Percentiles rank a stretch among this genome's conserved stretches.
These are phyloP conservation scores for Platysteira castanea DNA, from an alignment of 2,113 vertebrate species.

Conservation along the genomic window DNA sequence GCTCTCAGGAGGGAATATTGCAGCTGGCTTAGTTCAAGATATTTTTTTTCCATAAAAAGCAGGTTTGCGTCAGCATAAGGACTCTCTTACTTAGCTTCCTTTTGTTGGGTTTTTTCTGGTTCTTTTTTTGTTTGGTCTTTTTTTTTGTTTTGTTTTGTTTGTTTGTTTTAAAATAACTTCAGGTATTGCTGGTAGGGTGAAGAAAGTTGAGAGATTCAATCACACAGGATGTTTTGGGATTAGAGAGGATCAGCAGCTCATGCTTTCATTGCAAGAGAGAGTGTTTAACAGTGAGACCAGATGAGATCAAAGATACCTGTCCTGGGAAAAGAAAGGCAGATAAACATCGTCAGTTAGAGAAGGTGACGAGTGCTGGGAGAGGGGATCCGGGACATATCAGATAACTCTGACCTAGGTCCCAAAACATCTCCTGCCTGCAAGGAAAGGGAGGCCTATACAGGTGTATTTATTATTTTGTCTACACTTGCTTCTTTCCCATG, in stretches of 20 bases:
- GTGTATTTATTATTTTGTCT: constrained; percentile 62
- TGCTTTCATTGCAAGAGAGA: neutral
- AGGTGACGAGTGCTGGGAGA: neutral
- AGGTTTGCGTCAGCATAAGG: neutral
- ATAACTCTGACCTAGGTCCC: constrained; percentile 6
- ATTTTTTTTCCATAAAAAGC: neutral
- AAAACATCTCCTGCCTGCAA: constrained; percentile 6
- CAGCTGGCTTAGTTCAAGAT: neutral
- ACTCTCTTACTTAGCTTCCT: neutral
- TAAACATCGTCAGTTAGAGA: neutral
- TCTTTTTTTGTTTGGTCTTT: neutral
- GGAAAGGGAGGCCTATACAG: neutral
- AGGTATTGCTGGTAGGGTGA: neutral
- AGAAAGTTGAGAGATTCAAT: neutral
- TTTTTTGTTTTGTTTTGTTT: neutral
- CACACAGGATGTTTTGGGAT: constrained; percentile 34
- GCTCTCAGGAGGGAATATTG: neutral
- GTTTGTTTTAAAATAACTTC: neutral
- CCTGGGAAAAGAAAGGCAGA: constrained; percentile 41
- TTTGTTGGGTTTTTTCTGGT: rapidly evolving
- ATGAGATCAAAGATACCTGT: constrained; percentile 36
- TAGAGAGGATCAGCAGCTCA: constrained; percentile 30
- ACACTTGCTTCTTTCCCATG: neutral
- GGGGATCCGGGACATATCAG: neutral
- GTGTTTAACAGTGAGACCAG: neutral